Conservation (phyloP, 2,888 invertebrate genomes). For the Morpho deidamia region DNA sequence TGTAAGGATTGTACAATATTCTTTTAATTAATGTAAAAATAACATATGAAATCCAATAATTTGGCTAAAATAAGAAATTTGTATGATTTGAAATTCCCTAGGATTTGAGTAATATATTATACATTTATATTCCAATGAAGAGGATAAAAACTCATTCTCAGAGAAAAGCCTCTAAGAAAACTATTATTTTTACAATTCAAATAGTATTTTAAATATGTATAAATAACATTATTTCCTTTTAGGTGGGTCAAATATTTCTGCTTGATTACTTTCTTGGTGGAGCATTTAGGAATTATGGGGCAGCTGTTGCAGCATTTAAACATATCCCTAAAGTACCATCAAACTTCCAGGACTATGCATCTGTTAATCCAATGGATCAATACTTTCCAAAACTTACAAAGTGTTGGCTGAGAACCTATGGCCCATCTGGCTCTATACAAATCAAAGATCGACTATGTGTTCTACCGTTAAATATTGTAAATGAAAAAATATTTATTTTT, state of each 20-base stretch:
- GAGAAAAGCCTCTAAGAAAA: too few species aligned
- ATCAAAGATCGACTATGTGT: slow-evolving; percentile 82
- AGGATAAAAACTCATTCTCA: too few species aligned
- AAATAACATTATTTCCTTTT: slow-evolving; percentile 25
- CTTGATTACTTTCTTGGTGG: slow-evolving; percentile 82
- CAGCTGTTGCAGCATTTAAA: slow-evolving; percentile 67
- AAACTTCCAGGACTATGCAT: slow-evolving; percentile 44
- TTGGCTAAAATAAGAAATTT: too few species aligned
- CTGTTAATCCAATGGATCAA: slow-evolving; percentile 82
- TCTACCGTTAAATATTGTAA: slow-evolving; percentile 87
- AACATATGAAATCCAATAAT: too few species aligned
- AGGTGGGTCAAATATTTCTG: slow-evolving; percentile 83
- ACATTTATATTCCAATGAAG: too few species aligned
- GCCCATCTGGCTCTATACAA: slow-evolving; percentile 78
- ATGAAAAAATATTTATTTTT: slow-evolving; percentile 87
- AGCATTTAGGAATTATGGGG: slow-evolving; percentile 80
- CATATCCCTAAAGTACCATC: slow-evolving; percentile 48
- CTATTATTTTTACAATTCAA: too few species aligned
- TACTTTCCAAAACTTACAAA: slow-evolving; percentile 84
- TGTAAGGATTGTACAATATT: too few species aligned
- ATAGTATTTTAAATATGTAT: too few species aligned
- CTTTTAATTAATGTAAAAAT: too few species aligned
- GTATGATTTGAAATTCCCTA: too few species aligned
- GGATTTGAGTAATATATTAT: too few species aligned
- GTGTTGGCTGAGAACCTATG: slow-evolving; percentile 78